Percentiles rank a stretch among this genome's conserved stretches.
Evolutionary conservation across 2,113 vertebrate species (phyloP).

Genomic region (Cettia cetti): DNA sequence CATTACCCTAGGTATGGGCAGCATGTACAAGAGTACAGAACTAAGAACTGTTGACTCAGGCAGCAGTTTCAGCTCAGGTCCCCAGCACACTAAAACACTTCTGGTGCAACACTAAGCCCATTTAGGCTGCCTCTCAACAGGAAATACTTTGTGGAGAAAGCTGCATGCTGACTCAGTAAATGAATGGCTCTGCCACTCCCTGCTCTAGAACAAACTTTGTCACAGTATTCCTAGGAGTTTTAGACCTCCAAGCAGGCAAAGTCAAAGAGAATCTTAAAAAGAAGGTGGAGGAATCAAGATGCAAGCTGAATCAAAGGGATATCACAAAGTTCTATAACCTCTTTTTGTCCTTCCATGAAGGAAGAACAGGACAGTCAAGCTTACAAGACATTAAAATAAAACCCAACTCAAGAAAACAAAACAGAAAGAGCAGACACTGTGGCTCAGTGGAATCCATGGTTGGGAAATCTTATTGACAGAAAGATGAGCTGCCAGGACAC

Average conservation of each 20-base stretch:
- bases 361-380: not conserved
- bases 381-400: not conserved
- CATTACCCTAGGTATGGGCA: not conserved
- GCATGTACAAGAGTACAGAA: not conserved
- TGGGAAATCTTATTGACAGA: not conserved
- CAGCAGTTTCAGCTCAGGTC: not conserved
- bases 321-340: not conserved
- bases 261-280: not conserved
- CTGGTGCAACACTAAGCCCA: not conserved
- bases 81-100: not conserved
- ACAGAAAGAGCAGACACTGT: not conserved
- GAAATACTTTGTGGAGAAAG: not conserved
- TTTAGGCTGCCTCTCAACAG: not conserved
- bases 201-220: not conserved
- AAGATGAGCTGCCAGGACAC: not conserved
- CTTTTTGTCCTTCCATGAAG: not conserved
- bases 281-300: not conserved
- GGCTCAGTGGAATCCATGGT: not conserved
- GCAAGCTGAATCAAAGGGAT: not conserved
- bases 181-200: not conserved
- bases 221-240: not conserved
- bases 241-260: not conserved
- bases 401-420: not conserved
- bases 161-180: not conserved
- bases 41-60: not conserved